Conservation (phyloP, 2,888 invertebrate genomes). For the Melanostoma mellinum region DNA sequence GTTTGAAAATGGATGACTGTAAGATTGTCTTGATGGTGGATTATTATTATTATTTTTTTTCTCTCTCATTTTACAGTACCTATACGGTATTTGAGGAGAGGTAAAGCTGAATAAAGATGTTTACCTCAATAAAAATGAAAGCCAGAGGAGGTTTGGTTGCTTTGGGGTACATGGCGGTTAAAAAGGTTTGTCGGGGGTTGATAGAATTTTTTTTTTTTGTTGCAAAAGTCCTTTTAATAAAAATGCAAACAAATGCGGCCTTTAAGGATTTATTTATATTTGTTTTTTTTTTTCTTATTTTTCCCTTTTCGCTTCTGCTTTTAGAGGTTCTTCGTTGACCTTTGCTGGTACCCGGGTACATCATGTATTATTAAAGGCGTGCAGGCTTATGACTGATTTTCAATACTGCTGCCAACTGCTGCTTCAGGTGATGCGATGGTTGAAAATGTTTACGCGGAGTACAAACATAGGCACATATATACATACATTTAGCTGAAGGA, state of each 20-base stretch:
- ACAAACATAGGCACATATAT: no score
- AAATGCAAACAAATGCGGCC: slow-evolving; percentile 65
- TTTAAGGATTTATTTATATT: slow-evolving; percentile 24
- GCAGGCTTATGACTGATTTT: slow-evolving; percentile 67
- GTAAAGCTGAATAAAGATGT: slow-evolving; percentile 41
- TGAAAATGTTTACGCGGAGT: slow-evolving; percentile 2
- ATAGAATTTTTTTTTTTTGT: slow-evolving; percentile 49
- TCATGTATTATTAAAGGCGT: slow-evolving; percentile 50
- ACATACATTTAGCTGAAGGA: neutral
- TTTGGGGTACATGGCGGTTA: neutral
- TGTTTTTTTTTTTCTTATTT: neutral
- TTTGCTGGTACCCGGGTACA: slow-evolving; percentile 45
- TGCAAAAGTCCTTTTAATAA: slow-evolving; percentile 55
- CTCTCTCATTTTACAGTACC: slow-evolving; percentile 8
- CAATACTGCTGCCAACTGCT: slow-evolving; percentile 47
- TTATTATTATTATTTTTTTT: slow-evolving; percentile 6
- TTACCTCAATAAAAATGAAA: slow-evolving; percentile 57
- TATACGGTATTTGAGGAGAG: slow-evolving; percentile 24
- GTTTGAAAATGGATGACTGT: slow-evolving; percentile 67
- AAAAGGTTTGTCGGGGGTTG: neutral
- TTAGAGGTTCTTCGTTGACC: slow-evolving; percentile 30
- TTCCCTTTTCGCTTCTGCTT: neutral
- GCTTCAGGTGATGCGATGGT: slow-evolving; percentile 11
- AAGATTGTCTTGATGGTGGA: slow-evolving; percentile 64
- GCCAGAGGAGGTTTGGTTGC: slow-evolving; percentile 34